Evolutionary conservation across 2,797 vertebrate genomes (phyloP), one percentile per base, ranked within the genome.

Genomic region (Hydrolagus colliei): DNA sequence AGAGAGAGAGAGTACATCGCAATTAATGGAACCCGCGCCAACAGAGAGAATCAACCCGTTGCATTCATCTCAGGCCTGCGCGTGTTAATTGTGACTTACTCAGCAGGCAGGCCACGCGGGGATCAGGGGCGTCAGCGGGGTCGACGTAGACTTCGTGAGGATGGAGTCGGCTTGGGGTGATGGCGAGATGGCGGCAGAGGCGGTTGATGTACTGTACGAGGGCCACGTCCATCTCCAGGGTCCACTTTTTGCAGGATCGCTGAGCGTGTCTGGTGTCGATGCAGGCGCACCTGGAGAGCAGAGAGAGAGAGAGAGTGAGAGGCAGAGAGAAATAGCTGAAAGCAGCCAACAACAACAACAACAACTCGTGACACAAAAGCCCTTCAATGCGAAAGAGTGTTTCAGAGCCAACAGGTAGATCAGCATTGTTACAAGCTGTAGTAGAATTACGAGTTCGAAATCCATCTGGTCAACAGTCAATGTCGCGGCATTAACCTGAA

Each of bases 81-180:
- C 2, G 6, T 1, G 2, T 3, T 52, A 3, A 52, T 52, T 52
- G 41, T 52, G 41, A 87, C 96, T 0, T 93, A 98, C 98, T 96
- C 80, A 97, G 89, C 67, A 99, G 93, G 61, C 93, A 96, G 89
- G 96, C 90, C 86, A 98, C 95, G 16, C 96, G 95, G 72, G 97
- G 97, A 88, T 99, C 97, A 0, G 96, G 92, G 0, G 93, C 86
- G 0, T 99, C 97, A 0, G 94, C 92, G 0, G 95, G 91, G 88
- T 99, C 98, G 91, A 99, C 90, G 89, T 99, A 99, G 68, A 97
- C 97, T 88, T 99, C 98, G 0, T 99, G 98, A 59, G 98, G 97
- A 88, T 99, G 98, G 0, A 99, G 95, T 20, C 98, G 94, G 0
- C 96, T 95, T 0, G 98, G 98, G 0, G 97, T 99, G 89, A 99